Base-by-base conservation (phyloP, 2,888 invertebrate species). In the Hirtodrosophila confusa region DNA sequence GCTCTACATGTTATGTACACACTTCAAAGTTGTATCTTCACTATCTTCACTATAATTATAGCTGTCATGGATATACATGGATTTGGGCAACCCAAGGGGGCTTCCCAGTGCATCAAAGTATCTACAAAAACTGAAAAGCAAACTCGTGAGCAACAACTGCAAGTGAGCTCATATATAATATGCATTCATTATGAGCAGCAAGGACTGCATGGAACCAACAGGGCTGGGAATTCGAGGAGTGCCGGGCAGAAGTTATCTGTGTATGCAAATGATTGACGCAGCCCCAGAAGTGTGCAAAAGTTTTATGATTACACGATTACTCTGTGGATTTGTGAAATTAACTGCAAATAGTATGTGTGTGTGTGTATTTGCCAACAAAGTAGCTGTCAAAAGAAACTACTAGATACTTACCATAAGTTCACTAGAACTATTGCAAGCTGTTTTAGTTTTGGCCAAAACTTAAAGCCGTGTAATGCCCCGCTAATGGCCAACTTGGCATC, bases 261-360 rank as follows among this genome's bases (percentile, higher is more conserved):
- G 9, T 55, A 65, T 72, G 72, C 72, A 77, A 60, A 60, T 72
- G 67, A 72, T 54, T 71, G 77, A 71, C 44, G 58, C 51, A 51
- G 49, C 41, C 53, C 53, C 73, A 57, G 9, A 56, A 75, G 58
- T 41, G 44, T 29, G 51, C 40, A 77, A 73, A 17, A 73, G 47
- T 77, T 73, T 77, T 72, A 77, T 66, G 78, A 77, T 73, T 73
- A 73, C 73, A 60, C 55, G 67, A 65, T 43, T 39, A 43, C 77
- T 65, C 77, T 51, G 55, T 56, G 60, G 72, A 72, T 77, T 72
- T 77, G 53, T 60, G 35, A 70, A 70, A 70, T 70, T 70, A 72
- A 70, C 69, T 72, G 76, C 65, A 71, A 76, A 56, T 66, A 55
- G 8, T 31, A 31, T 31, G 6, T 31, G 8, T 31, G 8, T 31